A percentile compares a stretch with the other conserved stretches of the same genome.
Conservation (phyloP, 2,113 vertebrate genomes). For the Myxocyprinus asiaticus region DNA sequence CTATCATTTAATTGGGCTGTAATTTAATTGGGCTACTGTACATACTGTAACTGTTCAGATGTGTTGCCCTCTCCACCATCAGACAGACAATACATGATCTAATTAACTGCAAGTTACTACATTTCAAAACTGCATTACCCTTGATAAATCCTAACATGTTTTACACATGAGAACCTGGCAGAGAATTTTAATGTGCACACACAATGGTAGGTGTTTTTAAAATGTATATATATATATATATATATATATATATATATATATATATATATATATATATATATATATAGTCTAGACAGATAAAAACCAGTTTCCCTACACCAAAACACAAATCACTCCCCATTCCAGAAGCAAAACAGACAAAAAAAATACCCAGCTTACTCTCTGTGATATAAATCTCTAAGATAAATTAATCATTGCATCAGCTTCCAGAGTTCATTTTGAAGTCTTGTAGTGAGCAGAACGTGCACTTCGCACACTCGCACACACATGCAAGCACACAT, state of each 20-base stretch:
- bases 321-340: not conserved
- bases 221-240: too few species aligned
- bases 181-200: too few species aligned
- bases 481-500: slow-evolving; percentile 42
- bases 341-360: slow-evolving; percentile 4
- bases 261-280: too few species aligned
- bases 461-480: slow-evolving; percentile 53
- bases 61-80: too few species aligned
- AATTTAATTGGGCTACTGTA: too few species aligned
- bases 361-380: slow-evolving; percentile 15
- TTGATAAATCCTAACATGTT: not conserved
- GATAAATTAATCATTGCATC: slow-evolving; percentile 63
- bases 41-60: too few species aligned
- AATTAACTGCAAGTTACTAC: too few species aligned
- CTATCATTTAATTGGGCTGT: too few species aligned
- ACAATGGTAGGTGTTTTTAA: too few species aligned
- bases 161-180: not conserved
- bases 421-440: slow-evolving; percentile 62
- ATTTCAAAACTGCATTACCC: too few species aligned
- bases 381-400: slow-evolving; percentile 37
- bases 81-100: too few species aligned
- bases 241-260: too few species aligned
- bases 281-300: not conserved
- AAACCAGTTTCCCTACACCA: not conserved
- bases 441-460: slow-evolving; percentile 48